These are phyloP conservation scores for Gymnoscopelus microlampas DNA, from an alignment of 2,797 vertebrate genomes.

Conservation along the genomic window DNA sequence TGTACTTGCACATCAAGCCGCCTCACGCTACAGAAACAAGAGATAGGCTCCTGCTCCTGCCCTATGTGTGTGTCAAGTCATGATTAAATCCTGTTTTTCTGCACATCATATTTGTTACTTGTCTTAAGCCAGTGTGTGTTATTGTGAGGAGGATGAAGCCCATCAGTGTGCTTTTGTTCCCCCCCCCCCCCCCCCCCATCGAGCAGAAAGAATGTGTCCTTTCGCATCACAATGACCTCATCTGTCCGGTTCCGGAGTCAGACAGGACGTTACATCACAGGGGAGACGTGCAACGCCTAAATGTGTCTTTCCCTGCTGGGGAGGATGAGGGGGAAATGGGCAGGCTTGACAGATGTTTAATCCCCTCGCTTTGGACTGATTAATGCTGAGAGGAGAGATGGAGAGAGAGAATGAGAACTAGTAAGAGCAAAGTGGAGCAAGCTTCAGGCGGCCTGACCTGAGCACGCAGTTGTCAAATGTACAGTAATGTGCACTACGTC, in stretches of 20 bases:
- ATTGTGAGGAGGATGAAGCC: neutral
- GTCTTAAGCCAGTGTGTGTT: neutral
- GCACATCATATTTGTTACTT: neutral
- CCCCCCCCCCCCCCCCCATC: no score
- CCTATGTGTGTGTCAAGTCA: neutral
- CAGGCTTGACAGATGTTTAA: constrained; percentile 78
- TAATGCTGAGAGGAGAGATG: constrained; percentile 48
- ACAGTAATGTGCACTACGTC: constrained; percentile 35
- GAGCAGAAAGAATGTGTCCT: constrained; percentile 25
- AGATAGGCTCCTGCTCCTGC: no score
- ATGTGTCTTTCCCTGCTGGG: constrained; percentile 67
- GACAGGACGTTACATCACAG: constrained; percentile 58
- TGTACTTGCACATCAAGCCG: no score
- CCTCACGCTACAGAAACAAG: no score
- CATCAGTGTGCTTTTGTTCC: constrained; percentile 19
- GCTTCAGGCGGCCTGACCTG: constrained; percentile 26
- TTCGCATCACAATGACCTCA: constrained; percentile 58
- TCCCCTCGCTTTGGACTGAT: constrained; percentile 73
- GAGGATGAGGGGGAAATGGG: constrained; percentile 32
- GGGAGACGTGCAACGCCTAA: constrained; percentile 43
- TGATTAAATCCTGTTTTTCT: neutral
- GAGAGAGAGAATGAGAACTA: constrained; percentile 48
- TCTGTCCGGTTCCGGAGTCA: constrained; percentile 47
- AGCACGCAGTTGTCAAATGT: constrained; percentile 27
- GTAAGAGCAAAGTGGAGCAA: constrained; percentile 46